Evolutionary conservation across 2,113 vertebrate species (phyloP), one percentile per base, ranked within the genome.

Genomic region (Cyanocitta stelleri): DNA sequence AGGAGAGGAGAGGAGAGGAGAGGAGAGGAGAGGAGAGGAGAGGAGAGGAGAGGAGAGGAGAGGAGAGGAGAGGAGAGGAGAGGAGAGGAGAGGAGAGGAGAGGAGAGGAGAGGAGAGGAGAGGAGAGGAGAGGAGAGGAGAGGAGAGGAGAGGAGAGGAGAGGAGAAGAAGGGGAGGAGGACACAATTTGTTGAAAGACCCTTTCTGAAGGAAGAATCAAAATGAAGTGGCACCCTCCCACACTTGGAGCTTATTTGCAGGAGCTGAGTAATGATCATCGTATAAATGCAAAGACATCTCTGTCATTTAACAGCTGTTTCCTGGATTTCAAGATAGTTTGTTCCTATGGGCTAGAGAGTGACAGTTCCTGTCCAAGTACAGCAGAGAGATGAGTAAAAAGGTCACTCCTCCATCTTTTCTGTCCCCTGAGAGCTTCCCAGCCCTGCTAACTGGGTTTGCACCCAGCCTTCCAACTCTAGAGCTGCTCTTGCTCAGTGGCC

Each of bases 251-350:
- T 92, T 26, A 22, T 86, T 49, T 93, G 64, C 67, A 74, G 85
- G 43, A 85, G 78, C 41, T 29, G 43, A 13, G 64, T 89, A 89
- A 85, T 59, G 85, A 93, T 96, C 75, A 61, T 76, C 2, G 0
- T 93, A 77, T 59, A 89, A 94, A 90, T 78, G 61, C 44, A 64
- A 78, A 89, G 74, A 79, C n/a, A 59, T 66, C 44, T 64, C 71
- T 79, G 69, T 46, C 62, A 69, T 83, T 96, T 58, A 95, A 67
- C 91, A 95, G 85, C 87, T 93, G 78, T 79, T 94, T 82, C 81
- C 71, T 74, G 51, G 81, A 62, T 96, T 89, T 83, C 54, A 73
- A 46, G 78, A 51, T 48, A 77, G 32, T 18, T 91, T 37, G 20
- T 14, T 95, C 48, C 49, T 72, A 26, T 20, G 52, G 51, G 64